phyloP scores from a whole-genome alignment of 2,888 invertebrate species.

The Cerceris rybyensis region DNA sequence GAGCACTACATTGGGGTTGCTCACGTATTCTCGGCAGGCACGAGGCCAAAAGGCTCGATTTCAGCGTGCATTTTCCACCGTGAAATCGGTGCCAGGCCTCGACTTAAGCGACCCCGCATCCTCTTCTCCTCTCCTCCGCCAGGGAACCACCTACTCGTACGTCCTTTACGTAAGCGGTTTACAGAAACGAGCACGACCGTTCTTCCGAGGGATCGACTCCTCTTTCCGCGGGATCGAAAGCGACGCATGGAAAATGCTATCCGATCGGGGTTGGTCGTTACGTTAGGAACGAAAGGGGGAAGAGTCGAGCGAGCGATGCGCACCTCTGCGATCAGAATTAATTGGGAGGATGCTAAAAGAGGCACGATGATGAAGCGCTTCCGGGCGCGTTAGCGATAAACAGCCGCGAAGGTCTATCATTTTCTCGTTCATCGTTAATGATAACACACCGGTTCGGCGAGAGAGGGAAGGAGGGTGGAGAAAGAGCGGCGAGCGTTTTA shows the following conservation, averaged over 20 bases:
- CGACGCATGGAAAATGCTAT: too few relatives aligned
- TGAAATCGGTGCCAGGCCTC: conserved; percentile 52
- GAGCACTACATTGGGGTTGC: conserved; percentile 41
- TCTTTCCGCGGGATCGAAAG: background rate
- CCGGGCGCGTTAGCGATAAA: conserved; percentile 1
- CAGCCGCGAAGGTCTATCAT: conserved; percentile 1
- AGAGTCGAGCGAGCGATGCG: background rate
- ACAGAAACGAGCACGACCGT: background rate
- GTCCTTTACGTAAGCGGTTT: background rate
- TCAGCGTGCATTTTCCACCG: conserved; percentile 37
- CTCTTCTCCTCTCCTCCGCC: background rate
- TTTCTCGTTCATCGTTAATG: conserved; percentile 23
- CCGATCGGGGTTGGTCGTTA: too few relatives aligned
- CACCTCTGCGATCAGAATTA: background rate
- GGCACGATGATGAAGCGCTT: background rate
- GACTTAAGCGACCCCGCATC: conserved; percentile 15
- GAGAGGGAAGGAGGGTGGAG: too few relatives aligned
- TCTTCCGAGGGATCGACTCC: background rate
- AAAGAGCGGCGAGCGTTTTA: conserved; percentile 14
- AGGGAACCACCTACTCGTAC: background rate
- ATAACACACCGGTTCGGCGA: background rate
- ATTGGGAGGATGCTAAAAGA: background rate
- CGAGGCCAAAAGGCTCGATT: conserved; percentile 69
- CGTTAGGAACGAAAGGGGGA: too few relatives aligned
- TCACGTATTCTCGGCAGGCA: conserved; percentile 60